phyloP scores from a whole-genome alignment of 2,797 vertebrate genomes.

The Gallinago nigripennis region DNA sequence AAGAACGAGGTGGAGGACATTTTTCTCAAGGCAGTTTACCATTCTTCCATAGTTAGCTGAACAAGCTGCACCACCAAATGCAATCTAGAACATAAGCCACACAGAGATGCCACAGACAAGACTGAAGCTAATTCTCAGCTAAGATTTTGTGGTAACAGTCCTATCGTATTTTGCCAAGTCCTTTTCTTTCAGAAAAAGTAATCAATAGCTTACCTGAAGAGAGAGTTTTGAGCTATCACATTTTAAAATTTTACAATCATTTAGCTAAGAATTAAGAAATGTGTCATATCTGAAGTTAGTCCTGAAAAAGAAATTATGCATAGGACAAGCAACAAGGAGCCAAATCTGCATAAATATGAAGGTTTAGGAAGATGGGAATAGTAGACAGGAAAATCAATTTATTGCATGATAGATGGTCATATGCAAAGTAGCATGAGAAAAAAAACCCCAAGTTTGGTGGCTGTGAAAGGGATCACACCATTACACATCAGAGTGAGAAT shows the following conservation, averaged over 20 bases:
- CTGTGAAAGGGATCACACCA: not conserved
- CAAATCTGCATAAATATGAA: not conserved
- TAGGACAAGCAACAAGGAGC: not conserved
- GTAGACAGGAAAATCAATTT: slow-evolving; percentile 28
- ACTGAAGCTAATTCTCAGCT: not conserved
- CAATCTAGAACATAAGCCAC: not conserved
- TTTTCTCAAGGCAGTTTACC: not conserved
- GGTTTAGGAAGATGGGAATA: not conserved
- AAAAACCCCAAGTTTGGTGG: not conserved
- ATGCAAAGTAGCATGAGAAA: not conserved
- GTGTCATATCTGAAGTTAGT: not conserved
- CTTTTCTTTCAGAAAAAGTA: not conserved
- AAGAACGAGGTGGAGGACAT: not conserved
- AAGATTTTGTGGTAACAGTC: not conserved
- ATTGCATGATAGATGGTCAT: not conserved
- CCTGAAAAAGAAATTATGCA: not conserved
- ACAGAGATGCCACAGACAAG: not conserved
- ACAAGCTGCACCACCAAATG: not conserved
- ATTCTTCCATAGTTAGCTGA: not conserved
- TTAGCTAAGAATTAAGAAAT: not conserved
- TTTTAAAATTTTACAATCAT: not conserved
- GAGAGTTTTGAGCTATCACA: not conserved
- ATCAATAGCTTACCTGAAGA: not conserved
- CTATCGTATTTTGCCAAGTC: not conserved
- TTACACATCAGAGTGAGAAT: slow-evolving; percentile 1